Percentiles rank a stretch among this genome's conserved stretches.
phyloP scores from a whole-genome alignment of 1,140 invertebrate species.

The Cecropterus lyciades region DNA sequence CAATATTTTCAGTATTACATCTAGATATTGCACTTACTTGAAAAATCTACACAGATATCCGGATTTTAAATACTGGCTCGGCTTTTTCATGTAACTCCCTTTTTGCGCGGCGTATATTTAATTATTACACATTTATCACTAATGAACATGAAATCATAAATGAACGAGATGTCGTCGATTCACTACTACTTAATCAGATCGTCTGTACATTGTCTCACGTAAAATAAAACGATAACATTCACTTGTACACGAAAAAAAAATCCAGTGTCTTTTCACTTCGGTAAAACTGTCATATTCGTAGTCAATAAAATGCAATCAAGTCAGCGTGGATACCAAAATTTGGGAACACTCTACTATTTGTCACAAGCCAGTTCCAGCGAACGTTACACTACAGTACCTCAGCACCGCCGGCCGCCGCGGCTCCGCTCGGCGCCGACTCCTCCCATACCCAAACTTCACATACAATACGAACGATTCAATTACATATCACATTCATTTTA shows the following conservation, averaged over 20 bases:
- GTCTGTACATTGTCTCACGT: constrained; percentile 42
- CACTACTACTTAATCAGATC: constrained; percentile 49
- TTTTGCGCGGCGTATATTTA: constrained; percentile 61
- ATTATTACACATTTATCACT: constrained; percentile 52
- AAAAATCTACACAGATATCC: constrained; percentile 78
- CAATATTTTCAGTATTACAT: constrained; percentile 68
- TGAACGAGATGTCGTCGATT: constrained; percentile 45
- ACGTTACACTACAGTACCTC: constrained; percentile 39
- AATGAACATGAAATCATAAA: constrained; percentile 58
- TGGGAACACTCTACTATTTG: constrained; percentile 49
- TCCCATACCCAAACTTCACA: constrained; percentile 62
- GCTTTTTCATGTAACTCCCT: constrained; percentile 62
- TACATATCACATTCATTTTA: constrained; percentile 79
- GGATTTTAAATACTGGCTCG: constrained; percentile 82
- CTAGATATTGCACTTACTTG: constrained; percentile 80
- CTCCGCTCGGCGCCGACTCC: constrained; percentile 1
- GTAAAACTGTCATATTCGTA: constrained; percentile 42
- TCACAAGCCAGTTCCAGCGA: constrained; percentile 61
- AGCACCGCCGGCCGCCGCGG: neutral
- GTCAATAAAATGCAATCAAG: constrained; percentile 41
- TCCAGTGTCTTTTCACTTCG: constrained; percentile 34
- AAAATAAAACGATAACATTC: constrained; percentile 40
- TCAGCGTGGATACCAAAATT: constrained; percentile 37
- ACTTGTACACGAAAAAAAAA: constrained; percentile 57
- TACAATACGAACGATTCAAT: constrained; percentile 68